Evolutionary conservation across 1,140 invertebrate genomes (phyloP), one percentile per base, ranked within the genome.

Genomic region (Heliconius nattereri): DNA sequence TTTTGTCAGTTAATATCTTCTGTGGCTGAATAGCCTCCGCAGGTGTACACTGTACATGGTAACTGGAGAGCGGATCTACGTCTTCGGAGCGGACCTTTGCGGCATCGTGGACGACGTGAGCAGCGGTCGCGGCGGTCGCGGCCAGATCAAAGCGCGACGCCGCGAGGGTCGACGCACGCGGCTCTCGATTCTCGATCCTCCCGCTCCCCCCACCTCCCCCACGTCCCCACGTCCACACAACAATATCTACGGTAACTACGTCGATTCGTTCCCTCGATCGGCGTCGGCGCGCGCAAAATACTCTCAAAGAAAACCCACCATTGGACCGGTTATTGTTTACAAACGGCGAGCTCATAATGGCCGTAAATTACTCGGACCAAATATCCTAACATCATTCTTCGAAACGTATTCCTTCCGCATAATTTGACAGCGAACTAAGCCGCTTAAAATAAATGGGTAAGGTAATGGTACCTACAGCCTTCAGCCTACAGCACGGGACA

Each of bases 321-420:
- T 83, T 85, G 85, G 89, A 92, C 90, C 91, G 91, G 91, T 93
- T 91, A 89, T 90, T 90, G 90, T 93, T 91, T 91, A 92, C 89
- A 90, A 91, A 90, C 87, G 87, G 89, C 85, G 86, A 81, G 75
- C 83, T 84, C 85, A 88, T 91, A 88, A 90, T 90, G 85, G 85
- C 85, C 85, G 85, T 88, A 88, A 90, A 91, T 91, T 90, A 87
- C 84, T 87, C 83, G 74, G 84, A 89, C 87, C 79, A 87, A 90
- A 90, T 89, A 90, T 87, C 82, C 78, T 83, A 85, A 84, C 82
- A 83, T 66, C 60, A 66, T 85, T 87, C 83, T 84, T 84, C 81
- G 84, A 89, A 89, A 84, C 81, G 79, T 83, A 79, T 81, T 82
- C 78, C 86, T 90, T 90, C 87, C 87, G 87, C 83, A 83, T 88